Conservation (phyloP, 2,888 invertebrate genomes). For the Arenicola marina region DNA sequence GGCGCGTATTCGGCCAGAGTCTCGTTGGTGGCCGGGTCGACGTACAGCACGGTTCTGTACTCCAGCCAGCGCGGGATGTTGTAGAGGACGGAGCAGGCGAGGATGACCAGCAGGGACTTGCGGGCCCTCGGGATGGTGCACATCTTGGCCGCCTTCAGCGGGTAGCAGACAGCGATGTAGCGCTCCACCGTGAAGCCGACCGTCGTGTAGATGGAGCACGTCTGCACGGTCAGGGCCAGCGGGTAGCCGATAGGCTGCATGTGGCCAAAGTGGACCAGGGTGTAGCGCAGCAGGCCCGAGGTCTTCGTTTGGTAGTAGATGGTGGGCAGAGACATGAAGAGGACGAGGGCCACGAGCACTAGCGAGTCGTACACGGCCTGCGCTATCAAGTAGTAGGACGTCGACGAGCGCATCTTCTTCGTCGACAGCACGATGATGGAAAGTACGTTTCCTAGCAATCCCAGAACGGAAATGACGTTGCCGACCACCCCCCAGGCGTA, state of each 20-base stretch:
- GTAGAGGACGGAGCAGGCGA: slow-evolving; percentile 81
- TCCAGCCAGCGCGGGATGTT: slow-evolving; percentile 74
- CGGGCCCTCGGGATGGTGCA: slow-evolving; percentile 88
- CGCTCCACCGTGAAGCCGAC: slow-evolving; percentile 76
- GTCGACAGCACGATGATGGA: slow-evolving; percentile 55
- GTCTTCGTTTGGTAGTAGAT: slow-evolving; percentile 70
- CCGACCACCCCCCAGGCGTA: slow-evolving; percentile 85
- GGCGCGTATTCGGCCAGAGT: slow-evolving; percentile 34
- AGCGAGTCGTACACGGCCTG: slow-evolving; percentile 92
- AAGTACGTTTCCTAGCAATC: slow-evolving; percentile 53
- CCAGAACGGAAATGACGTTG: slow-evolving; percentile 85
- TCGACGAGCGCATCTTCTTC: slow-evolving; percentile 93
- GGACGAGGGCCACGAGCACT: slow-evolving; percentile 70
- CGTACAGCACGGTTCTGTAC: slow-evolving; percentile 45
- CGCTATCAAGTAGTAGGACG: slow-evolving; percentile 91
- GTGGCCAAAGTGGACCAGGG: slow-evolving; percentile 76
- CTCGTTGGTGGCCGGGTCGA: slow-evolving; percentile 30
- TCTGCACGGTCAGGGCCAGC: slow-evolving; percentile 84
- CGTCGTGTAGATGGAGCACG: slow-evolving; percentile 88
- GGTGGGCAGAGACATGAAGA: slow-evolving; percentile 51
- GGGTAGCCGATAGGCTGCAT: slow-evolving; percentile 78
- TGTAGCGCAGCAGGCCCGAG: slow-evolving; percentile 67
- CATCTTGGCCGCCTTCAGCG: slow-evolving; percentile 83
- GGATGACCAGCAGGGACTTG: slow-evolving; percentile 80
- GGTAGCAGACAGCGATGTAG: slow-evolving; percentile 79